Percentiles rank a stretch among this genome's conserved stretches.
Evolutionary conservation across 2,797 vertebrate genomes (phyloP).

Genomic region (Tenualosa ilisha): DNA sequence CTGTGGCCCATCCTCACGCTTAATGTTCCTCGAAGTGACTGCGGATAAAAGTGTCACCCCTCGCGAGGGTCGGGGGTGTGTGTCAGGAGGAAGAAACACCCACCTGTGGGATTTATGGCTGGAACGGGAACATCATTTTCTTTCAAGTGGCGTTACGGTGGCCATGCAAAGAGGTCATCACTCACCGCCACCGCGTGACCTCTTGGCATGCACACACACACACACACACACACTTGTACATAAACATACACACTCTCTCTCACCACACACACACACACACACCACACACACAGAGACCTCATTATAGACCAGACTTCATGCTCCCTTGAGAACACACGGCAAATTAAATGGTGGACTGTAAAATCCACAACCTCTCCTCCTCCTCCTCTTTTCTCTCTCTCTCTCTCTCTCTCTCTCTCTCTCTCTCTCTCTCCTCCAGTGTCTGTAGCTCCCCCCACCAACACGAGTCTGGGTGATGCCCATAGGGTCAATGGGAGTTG

Average conservation of each 20-base stretch:
- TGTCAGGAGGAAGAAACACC: constrained; percentile 36
- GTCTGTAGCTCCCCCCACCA: constrained; percentile 31
- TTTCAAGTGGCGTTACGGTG: constrained; percentile 45
- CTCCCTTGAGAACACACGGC: constrained; percentile 54
- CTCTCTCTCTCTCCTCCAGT: constrained; percentile 32
- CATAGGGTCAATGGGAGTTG: constrained; percentile 59
- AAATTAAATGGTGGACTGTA: constrained; percentile 61
- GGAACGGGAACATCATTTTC: constrained; percentile 46
- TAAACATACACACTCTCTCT: constrained; percentile 18
- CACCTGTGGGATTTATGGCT: constrained; percentile 42
- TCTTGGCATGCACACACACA: not conserved
- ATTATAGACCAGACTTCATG: constrained; percentile 52
- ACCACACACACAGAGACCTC: constrained; percentile 33
- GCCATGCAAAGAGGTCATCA: constrained; percentile 49
- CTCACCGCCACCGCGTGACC: constrained; percentile 41
- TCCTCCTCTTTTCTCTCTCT: constrained; percentile 5
- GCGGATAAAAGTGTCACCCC: constrained; percentile 44
- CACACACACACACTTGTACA: not conserved
- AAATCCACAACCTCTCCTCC: constrained; percentile 42
- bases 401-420: too few species aligned
- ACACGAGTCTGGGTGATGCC: constrained; percentile 60
- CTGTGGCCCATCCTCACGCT: constrained; percentile 38
- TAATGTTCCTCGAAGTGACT: constrained; percentile 40
- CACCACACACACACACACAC: not conserved
- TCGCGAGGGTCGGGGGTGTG: not conserved